These are phyloP conservation scores for Bos javanicus DNA, from an alignment of 2,113 vertebrate genomes.

Conservation along the genomic window DNA sequence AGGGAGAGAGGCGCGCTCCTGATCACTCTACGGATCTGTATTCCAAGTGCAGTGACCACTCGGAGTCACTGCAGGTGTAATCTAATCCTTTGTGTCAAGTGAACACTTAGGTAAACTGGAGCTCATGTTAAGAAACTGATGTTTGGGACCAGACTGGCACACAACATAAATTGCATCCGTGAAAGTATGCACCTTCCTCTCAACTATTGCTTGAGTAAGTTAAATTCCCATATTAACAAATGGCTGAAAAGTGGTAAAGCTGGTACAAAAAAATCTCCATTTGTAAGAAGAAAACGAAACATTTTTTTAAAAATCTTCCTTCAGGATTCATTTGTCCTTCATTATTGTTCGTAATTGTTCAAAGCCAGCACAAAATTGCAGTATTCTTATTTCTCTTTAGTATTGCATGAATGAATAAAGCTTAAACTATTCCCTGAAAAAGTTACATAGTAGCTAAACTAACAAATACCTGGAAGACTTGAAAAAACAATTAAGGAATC, in stretches of 20 bases:
- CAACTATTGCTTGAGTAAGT: constrained; percentile 96
- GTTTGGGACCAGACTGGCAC: constrained; percentile 91
- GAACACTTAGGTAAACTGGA: constrained; percentile 86
- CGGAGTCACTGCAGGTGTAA: constrained; percentile 82
- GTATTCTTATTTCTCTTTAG: constrained; percentile 88
- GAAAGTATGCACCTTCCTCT: constrained; percentile 94
- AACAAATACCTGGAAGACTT: constrained; percentile 93
- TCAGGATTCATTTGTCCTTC: constrained; percentile 87
- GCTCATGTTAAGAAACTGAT: constrained; percentile 84
- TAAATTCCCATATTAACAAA: constrained; percentile 95
- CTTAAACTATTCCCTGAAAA: constrained; percentile 94
- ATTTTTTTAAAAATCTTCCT: constrained; percentile 88
- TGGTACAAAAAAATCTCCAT: constrained; percentile 95
- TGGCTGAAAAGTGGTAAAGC: constrained; percentile 96
- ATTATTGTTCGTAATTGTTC: constrained; percentile 89
- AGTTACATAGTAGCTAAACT: constrained; percentile 88
- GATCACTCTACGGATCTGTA: constrained; percentile 66
- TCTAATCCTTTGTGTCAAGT: constrained; percentile 89
- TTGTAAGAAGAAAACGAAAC: constrained; percentile 92
- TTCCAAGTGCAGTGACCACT: constrained; percentile 74
- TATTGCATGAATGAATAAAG: constrained; percentile 95
- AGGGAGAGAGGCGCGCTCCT: constrained; percentile 60
- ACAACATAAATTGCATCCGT: constrained; percentile 96
- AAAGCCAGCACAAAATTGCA: constrained; percentile 90
- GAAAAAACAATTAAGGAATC: constrained; percentile 90